Conservation (phyloP, 2,888 invertebrate species). For the Leptinotarsa peninsularis region DNA sequence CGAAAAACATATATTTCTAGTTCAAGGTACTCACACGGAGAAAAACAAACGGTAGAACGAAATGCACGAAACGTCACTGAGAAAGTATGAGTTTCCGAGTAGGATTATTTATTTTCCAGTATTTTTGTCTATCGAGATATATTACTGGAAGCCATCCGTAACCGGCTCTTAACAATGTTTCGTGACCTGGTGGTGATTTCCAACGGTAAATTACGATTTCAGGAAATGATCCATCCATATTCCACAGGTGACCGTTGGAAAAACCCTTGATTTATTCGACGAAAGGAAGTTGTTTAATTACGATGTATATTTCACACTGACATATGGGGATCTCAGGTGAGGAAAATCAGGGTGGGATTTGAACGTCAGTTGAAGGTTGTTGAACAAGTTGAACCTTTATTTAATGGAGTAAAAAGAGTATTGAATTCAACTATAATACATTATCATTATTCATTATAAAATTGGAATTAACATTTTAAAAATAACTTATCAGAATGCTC, state of each 20-base stretch:
- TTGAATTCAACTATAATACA: too few relatives aligned
- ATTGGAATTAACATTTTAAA: too few relatives aligned
- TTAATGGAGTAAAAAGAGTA: too few relatives aligned
- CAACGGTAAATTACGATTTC: conserved; percentile 46
- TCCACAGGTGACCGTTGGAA: conserved; percentile 51
- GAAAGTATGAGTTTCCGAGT: background rate
- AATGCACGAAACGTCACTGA: background rate
- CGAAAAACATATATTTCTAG: too few relatives aligned
- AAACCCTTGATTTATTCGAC: conserved; percentile 49
- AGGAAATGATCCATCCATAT: conserved; percentile 52
- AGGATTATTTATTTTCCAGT: background rate
- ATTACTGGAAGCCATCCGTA: conserved; percentile 30
- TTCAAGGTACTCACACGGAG: too few relatives aligned
- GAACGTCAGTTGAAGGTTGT: conserved; percentile 7
- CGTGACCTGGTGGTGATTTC: conserved; percentile 43
- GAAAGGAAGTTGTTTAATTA: conserved; percentile 49
- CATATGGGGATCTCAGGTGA: conserved; percentile 39
- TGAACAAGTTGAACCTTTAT: background rate
- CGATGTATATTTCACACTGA: conserved; percentile 48
- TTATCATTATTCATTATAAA: too few relatives aligned
- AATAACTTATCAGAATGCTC: too few relatives aligned
- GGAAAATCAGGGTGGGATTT: background rate
- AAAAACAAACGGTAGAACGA: background rate
- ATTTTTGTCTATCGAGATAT: conserved; percentile 24
- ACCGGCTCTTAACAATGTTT: conserved; percentile 38